A percentile compares a stretch with the other conserved stretches of the same genome.
Conservation (phyloP, 2,113 vertebrate genomes). For the Sturnus vulgaris region DNA sequence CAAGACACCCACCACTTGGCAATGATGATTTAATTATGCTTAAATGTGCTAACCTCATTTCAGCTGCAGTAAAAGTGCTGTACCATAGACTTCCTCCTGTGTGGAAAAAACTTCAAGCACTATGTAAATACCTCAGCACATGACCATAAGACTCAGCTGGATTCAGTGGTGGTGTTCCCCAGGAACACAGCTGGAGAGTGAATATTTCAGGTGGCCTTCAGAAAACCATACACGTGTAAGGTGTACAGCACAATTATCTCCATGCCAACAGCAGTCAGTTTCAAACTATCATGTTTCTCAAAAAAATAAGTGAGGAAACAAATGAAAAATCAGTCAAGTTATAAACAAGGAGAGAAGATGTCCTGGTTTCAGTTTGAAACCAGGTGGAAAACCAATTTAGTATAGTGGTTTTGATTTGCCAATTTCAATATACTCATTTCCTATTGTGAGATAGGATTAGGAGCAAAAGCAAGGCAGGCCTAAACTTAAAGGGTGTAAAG, state of each 20-base stretch:
- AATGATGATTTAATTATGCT: not conserved
- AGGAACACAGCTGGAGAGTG: not conserved
- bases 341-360: not conserved
- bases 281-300: not conserved
- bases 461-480: no score
- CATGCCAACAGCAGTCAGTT: not conserved
- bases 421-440: no score
- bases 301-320: not conserved
- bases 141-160: not conserved
- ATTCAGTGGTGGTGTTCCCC: not conserved
- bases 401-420: no score
- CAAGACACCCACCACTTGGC: not conserved
- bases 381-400: no score
- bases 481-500: no score
- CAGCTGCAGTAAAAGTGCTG: not conserved
- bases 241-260: not conserved
- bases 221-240: accelerated
- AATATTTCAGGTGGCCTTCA: not conserved
- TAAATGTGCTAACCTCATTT: not conserved
- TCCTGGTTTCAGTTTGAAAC: no score
- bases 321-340: not conserved
- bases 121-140: not conserved
- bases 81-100: not conserved
- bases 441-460: no score
- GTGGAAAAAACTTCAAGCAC: not conserved